Conservation (phyloP, 2,113 vertebrate species). For the Laticauda laticaudata region DNA sequence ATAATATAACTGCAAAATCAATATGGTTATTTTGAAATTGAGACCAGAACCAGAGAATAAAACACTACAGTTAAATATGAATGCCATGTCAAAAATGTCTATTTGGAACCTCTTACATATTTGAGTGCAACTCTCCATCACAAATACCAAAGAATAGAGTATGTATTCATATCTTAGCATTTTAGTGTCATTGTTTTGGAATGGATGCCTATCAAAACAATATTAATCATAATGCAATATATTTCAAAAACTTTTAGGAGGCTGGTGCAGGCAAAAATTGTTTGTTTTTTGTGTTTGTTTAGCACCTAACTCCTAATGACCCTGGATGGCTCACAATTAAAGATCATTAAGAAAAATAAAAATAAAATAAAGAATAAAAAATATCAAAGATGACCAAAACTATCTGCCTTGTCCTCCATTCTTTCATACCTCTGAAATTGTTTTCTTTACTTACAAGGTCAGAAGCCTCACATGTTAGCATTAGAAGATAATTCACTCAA, state of each 20-base stretch:
- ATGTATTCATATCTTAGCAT: neutral
- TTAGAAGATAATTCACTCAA: neutral
- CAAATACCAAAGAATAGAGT: neutral
- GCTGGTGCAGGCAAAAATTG: neutral
- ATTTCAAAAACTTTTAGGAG: neutral
- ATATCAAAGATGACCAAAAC: neutral
- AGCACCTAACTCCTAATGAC: neutral
- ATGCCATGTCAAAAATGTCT: neutral
- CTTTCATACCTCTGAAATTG: neutral
- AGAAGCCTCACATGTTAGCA: neutral
- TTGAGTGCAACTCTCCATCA: neutral
- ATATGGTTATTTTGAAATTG: neutral
- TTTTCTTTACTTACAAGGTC: neutral
- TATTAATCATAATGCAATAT: neutral
- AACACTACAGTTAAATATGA: neutral
- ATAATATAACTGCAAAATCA: neutral
- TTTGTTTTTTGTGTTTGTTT: neutral
- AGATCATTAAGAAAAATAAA: neutral
- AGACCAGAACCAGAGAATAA: neutral
- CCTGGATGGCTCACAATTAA: neutral
- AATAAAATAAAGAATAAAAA: neutral
- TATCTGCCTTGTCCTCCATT: neutral
- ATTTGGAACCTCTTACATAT: neutral
- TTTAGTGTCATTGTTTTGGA: neutral
- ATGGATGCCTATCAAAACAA: neutral